phyloP scores from a whole-genome alignment of 2,113 vertebrate species.

The Cairina moschata region DNA sequence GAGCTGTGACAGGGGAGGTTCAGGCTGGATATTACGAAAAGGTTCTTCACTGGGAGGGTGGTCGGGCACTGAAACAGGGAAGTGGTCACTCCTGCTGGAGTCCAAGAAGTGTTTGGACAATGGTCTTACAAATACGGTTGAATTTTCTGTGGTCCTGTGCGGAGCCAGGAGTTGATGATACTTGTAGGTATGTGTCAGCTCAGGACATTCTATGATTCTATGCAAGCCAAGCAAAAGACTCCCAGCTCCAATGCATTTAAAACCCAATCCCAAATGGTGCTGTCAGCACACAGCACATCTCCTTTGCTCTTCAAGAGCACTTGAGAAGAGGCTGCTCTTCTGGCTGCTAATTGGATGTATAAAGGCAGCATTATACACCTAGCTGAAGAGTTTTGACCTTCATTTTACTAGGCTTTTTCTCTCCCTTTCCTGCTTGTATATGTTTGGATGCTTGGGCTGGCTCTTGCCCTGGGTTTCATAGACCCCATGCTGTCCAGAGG shows the following conservation, averaged over 20 bases:
- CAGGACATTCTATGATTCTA: too few species aligned
- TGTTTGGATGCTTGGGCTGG: background rate
- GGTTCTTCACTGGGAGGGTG: too few species aligned
- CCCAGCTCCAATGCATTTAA: background rate
- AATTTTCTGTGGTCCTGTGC: too few species aligned
- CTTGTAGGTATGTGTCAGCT: too few species aligned
- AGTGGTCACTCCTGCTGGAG: too few species aligned
- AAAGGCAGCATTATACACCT: rapidly evolving
- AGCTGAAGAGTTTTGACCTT: background rate
- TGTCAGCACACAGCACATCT: rapidly evolving
- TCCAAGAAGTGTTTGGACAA: too few species aligned
- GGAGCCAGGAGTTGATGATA: too few species aligned
- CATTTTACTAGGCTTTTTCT: background rate
- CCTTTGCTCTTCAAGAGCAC: background rate
- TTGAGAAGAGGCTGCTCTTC: background rate
- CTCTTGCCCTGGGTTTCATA: background rate
- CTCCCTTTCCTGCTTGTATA: background rate
- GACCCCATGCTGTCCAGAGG: background rate
- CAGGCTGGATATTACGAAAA: too few species aligned
- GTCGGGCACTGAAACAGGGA: too few species aligned
- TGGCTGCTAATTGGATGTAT: rapidly evolving
- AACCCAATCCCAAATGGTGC: background rate
- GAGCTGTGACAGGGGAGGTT: too few species aligned
- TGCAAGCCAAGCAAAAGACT: background rate
- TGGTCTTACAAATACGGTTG: too few species aligned